Evolutionary conservation across 2,888 invertebrate genomes (phyloP), one percentile per base, ranked within the genome.

Genomic region (Tholera decimalis): DNA sequence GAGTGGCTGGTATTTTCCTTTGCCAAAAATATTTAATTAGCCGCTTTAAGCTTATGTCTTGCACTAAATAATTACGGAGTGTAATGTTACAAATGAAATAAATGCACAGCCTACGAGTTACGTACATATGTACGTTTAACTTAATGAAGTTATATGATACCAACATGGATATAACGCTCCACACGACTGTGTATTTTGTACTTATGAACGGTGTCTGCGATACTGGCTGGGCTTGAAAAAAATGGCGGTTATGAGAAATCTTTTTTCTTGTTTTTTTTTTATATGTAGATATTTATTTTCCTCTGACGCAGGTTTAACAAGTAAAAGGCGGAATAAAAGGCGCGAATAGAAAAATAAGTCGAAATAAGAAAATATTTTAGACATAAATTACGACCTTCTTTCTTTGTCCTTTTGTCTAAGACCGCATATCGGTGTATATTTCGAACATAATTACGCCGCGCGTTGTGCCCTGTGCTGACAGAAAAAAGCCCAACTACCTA

Each of bases 71-170:
- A 85, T 84, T 85, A 83, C 79, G 62, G 50, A 56, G 66, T 74
- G 77, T 79, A 73, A 80, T 79, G 82, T 82, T 80, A 76, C 83
- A 76, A 78, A 85, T 78, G 79, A 79, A 84, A 84, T 77, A 82
- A 85, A 83, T 81, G 83, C 82, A 82, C 56, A 56, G 69, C 69
- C 71, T 78, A 77, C 78, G 71, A 78, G 79, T 82, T 70, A 81
- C 64, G 65, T 74, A 81, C 64, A 64, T 74, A 71, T 66, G 72
- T 75, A 73, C 67, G 73, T 78, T 79, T 70, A 78, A 76, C 64
- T 63, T 83, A 85, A 86, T 85, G 81, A 85, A 83, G 82, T 85
- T 85, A 82, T 82, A 83, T 76, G 80, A 79, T 80, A 83, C 62
- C 50, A 39, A 56, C 65, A 60, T 58, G 71, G 63, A 56, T 66